Percentiles rank a stretch among this genome's conserved stretches.
phyloP scores from a whole-genome alignment of 2,888 invertebrate species.

The Macropis europaea region DNA sequence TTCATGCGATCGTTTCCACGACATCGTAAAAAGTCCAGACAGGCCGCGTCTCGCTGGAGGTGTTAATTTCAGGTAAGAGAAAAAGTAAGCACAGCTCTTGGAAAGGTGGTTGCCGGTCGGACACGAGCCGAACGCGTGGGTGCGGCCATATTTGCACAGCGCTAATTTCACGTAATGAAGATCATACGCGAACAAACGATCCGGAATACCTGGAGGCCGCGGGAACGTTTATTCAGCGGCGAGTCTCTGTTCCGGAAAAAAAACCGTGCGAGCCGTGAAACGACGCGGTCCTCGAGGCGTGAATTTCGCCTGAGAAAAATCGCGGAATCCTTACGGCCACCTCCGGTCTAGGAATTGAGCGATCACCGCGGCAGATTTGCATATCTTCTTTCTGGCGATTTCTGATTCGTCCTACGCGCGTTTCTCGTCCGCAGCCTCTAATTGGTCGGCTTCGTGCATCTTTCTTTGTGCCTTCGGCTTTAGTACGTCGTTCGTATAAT shows the following conservation, averaged over 20 bases:
- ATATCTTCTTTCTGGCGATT: background rate
- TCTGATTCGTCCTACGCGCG: slow-evolving; percentile 11
- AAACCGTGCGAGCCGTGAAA: slow-evolving; percentile 12
- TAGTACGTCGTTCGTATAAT: background rate
- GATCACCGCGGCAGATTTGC: slow-evolving; percentile 22
- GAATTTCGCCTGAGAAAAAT: slow-evolving; percentile 31
- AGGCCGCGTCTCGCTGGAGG: slow-evolving; percentile 30
- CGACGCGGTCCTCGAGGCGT: slow-evolving; percentile 5
- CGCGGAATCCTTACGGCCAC: slow-evolving; percentile 24
- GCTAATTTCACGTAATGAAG: slow-evolving; percentile 62
- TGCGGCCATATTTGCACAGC: slow-evolving; percentile 51
- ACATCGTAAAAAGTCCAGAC: background rate
- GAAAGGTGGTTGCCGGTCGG: slow-evolving; percentile 17
- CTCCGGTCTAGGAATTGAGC: slow-evolving; percentile 24
- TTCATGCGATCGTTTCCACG: background rate
- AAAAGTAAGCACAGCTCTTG: slow-evolving; percentile 28
- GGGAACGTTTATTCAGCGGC: slow-evolving; percentile 40
- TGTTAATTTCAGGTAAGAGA: slow-evolving; percentile 51
- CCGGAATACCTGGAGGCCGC: slow-evolving; percentile 37
- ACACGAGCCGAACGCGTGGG: slow-evolving; percentile 59
- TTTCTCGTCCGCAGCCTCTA: background rate
- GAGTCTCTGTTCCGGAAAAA: background rate
- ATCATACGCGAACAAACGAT: slow-evolving; percentile 51
- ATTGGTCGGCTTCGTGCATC: slow-evolving; percentile 11
- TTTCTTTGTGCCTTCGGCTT: background rate